phyloP scores from a whole-genome alignment of 2,888 invertebrate species.

The Tiliacea aurago region DNA sequence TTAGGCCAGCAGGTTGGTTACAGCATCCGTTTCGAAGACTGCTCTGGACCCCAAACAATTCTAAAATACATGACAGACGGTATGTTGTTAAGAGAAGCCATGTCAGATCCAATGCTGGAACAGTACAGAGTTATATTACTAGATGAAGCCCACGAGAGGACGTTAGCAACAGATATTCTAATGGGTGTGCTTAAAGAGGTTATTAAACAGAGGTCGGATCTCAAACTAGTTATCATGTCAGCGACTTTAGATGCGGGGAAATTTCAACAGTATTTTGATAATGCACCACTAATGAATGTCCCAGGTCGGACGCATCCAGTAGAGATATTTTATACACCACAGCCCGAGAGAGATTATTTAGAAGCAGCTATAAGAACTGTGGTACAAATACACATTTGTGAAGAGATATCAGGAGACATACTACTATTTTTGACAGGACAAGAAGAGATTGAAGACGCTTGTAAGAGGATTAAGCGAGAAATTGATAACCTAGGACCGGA shows the following conservation, averaged over 20 bases:
- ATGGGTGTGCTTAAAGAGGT: conserved; percentile 99
- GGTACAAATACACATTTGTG: conserved; percentile 98
- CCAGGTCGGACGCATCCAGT: conserved; percentile 92
- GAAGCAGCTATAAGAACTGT: conserved; percentile 99
- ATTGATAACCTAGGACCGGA: conserved; percentile 98
- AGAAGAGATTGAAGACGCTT: conserved; percentile 99
- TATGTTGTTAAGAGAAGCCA: conserved; percentile 99
- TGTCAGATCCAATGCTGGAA: conserved; percentile 99
- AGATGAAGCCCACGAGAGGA: conserved; percentile 99
- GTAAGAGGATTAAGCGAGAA: conserved; percentile 98
- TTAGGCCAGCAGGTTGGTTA: conserved; percentile 92
- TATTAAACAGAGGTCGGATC: conserved; percentile 96
- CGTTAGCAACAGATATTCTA: conserved; percentile 99
- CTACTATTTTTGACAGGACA: conserved; percentile 95
- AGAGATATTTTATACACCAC: conserved; percentile 99
- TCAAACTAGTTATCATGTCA: conserved; percentile 99
- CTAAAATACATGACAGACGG: conserved; percentile 99
- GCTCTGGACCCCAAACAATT: conserved; percentile 97
- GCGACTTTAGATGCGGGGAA: conserved; percentile 99
- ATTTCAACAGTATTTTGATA: conserved; percentile 99
- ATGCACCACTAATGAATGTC: conserved; percentile 99
- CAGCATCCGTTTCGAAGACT: conserved; percentile 99
- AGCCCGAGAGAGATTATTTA: conserved; percentile 98
- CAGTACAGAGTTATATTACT: conserved; percentile 98
- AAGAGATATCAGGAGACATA: conserved; percentile 97